Conservation (phyloP, 2,797 vertebrate species). For the Pachyuromys duprasi region DNA sequence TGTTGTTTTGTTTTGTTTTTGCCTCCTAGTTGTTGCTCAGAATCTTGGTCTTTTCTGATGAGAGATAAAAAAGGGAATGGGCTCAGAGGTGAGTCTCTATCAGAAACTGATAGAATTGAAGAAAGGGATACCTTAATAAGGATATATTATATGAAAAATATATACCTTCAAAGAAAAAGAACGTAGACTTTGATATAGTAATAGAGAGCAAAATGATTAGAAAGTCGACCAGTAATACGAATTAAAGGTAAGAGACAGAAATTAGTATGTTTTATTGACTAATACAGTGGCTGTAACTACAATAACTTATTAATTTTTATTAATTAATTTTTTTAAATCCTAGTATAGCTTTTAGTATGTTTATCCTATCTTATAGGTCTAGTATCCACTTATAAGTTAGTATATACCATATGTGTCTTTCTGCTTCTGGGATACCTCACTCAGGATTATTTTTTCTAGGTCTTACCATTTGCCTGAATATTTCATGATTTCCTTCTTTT, state of each 20-base stretch:
- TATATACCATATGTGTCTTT: too few species aligned
- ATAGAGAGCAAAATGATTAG: neutral
- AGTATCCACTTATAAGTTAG: too few species aligned
- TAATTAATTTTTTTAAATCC: neutral
- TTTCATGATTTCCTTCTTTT: too few species aligned
- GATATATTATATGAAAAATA: neutral
- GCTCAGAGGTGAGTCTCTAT: neutral
- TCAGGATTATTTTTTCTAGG: too few species aligned
- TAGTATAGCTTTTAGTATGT: too few species aligned
- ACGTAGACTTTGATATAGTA: neutral
- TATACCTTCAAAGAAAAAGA: neutral
- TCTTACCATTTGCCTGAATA: too few species aligned
- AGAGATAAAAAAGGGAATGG: neutral
- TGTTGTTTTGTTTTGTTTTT: too few species aligned
- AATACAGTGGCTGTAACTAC: neutral
- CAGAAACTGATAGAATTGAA: neutral
- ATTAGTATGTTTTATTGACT: neutral
- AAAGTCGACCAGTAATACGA: neutral
- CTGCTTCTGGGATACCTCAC: too few species aligned
- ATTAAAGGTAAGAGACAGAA: neutral
- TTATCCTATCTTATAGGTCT: too few species aligned
- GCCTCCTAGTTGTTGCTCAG: neutral
- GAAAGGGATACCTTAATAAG: neutral
- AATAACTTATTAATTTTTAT: neutral
- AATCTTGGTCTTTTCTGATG: neutral